A percentile compares a stretch with the other conserved stretches of the same genome.
Conservation (phyloP, 2,113 vertebrate species). For the Corynorhinus townsendii region DNA sequence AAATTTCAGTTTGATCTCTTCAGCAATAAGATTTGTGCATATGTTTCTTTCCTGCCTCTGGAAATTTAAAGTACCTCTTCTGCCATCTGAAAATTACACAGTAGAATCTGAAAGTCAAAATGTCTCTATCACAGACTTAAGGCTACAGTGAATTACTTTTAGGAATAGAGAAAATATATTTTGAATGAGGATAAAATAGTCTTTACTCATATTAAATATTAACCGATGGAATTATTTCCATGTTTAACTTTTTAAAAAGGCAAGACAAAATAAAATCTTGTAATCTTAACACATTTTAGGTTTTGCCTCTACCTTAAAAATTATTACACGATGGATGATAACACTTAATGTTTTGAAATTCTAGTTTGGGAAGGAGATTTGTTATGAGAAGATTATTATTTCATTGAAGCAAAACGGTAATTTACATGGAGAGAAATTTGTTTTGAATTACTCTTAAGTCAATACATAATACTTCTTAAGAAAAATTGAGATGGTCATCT, state of each 20-base stretch:
- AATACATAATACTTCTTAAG: neutral
- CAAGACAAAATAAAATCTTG: conserved; percentile 30
- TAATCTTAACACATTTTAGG: neutral
- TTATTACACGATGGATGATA: neutral
- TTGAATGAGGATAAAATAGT: conserved; percentile 19
- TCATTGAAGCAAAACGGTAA: neutral
- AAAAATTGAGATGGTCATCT: neutral
- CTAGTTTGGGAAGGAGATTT: neutral
- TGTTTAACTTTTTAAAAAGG: conserved; percentile 35
- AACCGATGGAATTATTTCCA: conserved; percentile 37
- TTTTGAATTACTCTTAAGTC: conserved; percentile 21
- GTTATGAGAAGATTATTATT: neutral
- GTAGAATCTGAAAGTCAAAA: conserved; percentile 37
- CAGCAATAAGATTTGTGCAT: neutral
- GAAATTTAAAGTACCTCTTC: neutral
- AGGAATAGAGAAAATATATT: conserved; percentile 23
- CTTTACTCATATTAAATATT: conserved; percentile 39
- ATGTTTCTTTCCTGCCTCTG: conserved; percentile 7
- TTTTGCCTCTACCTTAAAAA: conserved; percentile 8
- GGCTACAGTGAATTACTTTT: neutral
- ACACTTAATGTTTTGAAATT: conserved; percentile 19
- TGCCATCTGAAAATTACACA: conserved; percentile 4
- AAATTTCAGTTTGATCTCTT: conserved; percentile 31
- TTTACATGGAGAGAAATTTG: neutral
- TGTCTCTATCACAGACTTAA: neutral